Conservation (phyloP, 2,888 invertebrate species). For the Thyatira batis region DNA sequence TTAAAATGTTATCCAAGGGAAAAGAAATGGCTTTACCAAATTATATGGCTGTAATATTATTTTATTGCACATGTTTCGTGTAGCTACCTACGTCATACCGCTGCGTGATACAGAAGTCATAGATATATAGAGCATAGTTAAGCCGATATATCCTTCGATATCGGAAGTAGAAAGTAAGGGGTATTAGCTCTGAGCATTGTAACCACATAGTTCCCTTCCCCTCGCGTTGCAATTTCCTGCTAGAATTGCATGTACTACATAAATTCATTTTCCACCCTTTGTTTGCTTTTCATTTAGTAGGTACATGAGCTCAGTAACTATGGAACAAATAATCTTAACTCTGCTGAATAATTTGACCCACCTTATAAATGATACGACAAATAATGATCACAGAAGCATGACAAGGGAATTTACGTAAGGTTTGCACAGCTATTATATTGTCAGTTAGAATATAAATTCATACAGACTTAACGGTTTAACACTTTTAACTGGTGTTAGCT, state of each 20-base stretch:
- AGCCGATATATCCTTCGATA: background rate
- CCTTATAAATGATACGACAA: background rate
- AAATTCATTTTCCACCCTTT: background rate
- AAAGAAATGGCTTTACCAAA: background rate
- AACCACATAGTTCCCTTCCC: background rate
- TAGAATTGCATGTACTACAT: background rate
- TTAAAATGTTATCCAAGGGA: background rate
- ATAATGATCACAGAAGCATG: background rate
- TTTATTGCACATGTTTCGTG: background rate
- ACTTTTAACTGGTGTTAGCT: slow-evolving; percentile 3
- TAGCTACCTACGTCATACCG: background rate
- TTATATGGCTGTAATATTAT: background rate
- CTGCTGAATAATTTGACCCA: background rate
- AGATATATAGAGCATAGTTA: background rate
- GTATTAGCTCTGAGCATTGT: background rate
- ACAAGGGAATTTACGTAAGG: background rate
- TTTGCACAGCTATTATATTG: slow-evolving; percentile 1
- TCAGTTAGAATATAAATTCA: slow-evolving; percentile 1
- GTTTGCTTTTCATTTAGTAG: background rate
- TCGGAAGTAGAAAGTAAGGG: background rate
- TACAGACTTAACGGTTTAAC: background rate
- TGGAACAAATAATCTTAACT: background rate
- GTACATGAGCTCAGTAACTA: background rate
- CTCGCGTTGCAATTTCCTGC: background rate
- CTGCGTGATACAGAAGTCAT: background rate